Evolutionary conservation across 1,140 invertebrate genomes (phyloP).

Genomic region (Drosophila jambulina): DNA sequence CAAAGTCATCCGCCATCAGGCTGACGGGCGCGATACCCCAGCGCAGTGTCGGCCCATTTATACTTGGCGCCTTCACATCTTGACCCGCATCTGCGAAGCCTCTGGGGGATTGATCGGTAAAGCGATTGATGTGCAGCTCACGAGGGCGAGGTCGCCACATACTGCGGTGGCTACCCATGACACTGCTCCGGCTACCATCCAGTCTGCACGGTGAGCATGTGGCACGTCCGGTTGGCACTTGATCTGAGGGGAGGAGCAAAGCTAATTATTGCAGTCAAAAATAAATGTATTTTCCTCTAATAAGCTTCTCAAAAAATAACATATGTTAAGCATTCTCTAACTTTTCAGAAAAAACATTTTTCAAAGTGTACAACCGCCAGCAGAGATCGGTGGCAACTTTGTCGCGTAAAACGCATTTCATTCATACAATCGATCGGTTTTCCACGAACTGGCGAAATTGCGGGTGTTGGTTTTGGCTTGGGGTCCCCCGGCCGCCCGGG

Average conservation of each 20-base stretch:
- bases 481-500: constrained; percentile 19
- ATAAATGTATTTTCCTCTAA: background rate
- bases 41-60: constrained; percentile 22
- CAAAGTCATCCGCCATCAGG: constrained; percentile 66
- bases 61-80: background rate
- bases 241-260: constrained; percentile 5
- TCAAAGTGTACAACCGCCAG: constrained; percentile 16
- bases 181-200: background rate
- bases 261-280: constrained; percentile 23
- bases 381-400: constrained; percentile 38
- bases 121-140: constrained; percentile 42
- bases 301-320: background rate
- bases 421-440: constrained; percentile 73
- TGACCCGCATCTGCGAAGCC: background rate
- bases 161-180: background rate
- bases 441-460: constrained; percentile 83
- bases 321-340: background rate
- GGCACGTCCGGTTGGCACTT: constrained; percentile 1
- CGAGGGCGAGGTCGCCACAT: constrained; percentile 14
- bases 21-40: constrained; percentile 71
- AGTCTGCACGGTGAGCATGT: background rate
- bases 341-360: background rate
- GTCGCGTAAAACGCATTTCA: constrained; percentile 79
- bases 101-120: background rate
- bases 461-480: constrained; percentile 66